Conservation (phyloP, 2,797 vertebrate species). For the Acrocephalus scirpaceus region DNA sequence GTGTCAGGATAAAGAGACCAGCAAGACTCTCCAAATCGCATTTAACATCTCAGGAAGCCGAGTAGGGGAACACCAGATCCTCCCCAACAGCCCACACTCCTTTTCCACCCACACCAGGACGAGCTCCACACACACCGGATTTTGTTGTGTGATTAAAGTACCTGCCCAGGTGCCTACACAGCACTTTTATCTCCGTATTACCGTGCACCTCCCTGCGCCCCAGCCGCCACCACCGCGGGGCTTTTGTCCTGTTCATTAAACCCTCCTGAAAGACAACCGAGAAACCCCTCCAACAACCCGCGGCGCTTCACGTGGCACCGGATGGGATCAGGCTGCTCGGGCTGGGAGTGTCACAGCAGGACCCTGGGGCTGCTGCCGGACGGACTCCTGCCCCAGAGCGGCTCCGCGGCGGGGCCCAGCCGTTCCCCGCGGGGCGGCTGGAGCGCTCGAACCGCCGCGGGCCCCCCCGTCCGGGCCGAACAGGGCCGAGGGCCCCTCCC, state of each 20-base stretch:
- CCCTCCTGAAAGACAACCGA: neutral
- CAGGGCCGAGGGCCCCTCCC: neutral
- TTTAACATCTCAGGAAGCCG: neutral
- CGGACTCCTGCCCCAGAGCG: neutral
- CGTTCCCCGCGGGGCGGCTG: neutral
- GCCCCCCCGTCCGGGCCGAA: neutral
- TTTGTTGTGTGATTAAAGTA: neutral
- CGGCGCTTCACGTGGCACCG: neutral
- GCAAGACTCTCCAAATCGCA: neutral
- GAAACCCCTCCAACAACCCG: fast-evolving
- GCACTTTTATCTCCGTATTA: neutral
- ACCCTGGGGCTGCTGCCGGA: no score
- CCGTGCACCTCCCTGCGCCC: neutral
- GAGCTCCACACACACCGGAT: neutral
- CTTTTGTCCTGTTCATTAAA: neutral
- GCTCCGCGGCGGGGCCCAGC: neutral
- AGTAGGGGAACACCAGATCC: neutral
- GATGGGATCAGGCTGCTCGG: neutral
- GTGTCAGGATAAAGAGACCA: neutral
- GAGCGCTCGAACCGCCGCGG: neutral
- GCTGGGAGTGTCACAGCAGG: neutral
- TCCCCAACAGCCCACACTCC: neutral
- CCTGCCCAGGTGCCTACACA: neutral
- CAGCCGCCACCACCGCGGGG: neutral
- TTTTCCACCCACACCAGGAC: neutral